Evolutionary conservation across 2,113 vertebrate genomes (phyloP).

Genomic region (Crotalus horridus): DNA sequence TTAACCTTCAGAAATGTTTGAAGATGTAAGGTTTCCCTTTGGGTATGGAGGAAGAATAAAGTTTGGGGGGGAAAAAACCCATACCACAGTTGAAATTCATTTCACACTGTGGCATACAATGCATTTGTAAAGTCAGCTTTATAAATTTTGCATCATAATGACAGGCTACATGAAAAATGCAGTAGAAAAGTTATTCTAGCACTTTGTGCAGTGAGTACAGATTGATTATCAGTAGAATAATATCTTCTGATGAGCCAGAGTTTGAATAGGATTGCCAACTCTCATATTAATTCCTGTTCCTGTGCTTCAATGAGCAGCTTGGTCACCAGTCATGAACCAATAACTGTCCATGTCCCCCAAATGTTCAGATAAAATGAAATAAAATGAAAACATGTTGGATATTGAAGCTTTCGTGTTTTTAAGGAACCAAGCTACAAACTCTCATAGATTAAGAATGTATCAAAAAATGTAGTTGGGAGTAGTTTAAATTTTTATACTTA

Average conservation of each 20-base stretch:
- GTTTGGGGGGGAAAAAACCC: not conserved
- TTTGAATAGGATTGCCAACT: not conserved
- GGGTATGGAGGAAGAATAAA: not conserved
- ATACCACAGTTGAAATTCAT: not conserved
- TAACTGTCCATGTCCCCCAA: not conserved
- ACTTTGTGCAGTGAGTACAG: not conserved
- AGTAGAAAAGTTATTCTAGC: not conserved
- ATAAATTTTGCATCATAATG: conserved; percentile 11
- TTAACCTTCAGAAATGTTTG: not conserved
- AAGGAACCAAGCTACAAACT: not conserved
- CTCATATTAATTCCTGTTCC: not conserved
- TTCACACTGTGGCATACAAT: not conserved
- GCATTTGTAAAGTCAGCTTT: conserved; percentile 15
- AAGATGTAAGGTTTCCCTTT: conserved; percentile 10
- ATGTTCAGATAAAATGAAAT: not conserved
- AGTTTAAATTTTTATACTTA: not conserved
- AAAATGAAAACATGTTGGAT: not conserved
- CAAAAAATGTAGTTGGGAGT: not conserved
- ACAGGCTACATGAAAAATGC: not conserved
- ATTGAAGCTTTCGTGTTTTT: not conserved
- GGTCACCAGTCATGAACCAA: not conserved
- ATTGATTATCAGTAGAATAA: not conserved
- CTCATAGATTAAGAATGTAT: not conserved
- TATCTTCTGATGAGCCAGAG: not conserved
- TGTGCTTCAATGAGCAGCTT: not conserved